Percentiles rank a stretch among this genome's conserved stretches.
Conservation (phyloP, 1,140 invertebrate genomes). For the Trichoplusia ni region DNA sequence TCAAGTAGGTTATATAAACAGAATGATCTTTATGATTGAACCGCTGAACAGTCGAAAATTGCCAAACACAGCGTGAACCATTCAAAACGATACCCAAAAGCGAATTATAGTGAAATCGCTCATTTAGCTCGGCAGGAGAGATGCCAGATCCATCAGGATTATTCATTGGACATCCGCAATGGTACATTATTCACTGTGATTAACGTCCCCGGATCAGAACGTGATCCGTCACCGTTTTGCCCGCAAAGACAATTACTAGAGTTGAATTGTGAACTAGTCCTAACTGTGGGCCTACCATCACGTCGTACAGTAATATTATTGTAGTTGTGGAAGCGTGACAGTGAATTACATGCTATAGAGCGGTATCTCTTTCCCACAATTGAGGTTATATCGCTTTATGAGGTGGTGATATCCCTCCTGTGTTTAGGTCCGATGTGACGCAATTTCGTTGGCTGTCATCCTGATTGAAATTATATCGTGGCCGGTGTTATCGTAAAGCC, state of each 20-base stretch:
- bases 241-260: slow-evolving; percentile 36
- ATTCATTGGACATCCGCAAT: slow-evolving; percentile 32
- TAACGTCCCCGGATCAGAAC: slow-evolving; percentile 36
- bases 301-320: no score
- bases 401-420: no score
- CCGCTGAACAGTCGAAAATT: neutral
- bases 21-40: no score
- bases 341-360: no score
- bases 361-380: no score
- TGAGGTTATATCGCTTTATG: no score
- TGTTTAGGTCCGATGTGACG: no score
- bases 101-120: slow-evolving; percentile 17
- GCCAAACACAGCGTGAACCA: neutral
- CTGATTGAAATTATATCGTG: no score
- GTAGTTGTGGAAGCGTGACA: no score
- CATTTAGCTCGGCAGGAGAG: slow-evolving; percentile 10
- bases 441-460: no score
- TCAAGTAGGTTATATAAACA: no score
- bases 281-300: neutral
- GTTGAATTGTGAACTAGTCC: slow-evolving; percentile 25
- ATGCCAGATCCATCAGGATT: slow-evolving; percentile 31
- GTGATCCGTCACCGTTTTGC: slow-evolving; percentile 27
- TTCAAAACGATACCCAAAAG: slow-evolving; percentile 16
- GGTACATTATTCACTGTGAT: slow-evolving; percentile 42
- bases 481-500: no score